Evolutionary conservation across 2,113 vertebrate species (phyloP).

Genomic region (Diphyllodes magnificus): DNA sequence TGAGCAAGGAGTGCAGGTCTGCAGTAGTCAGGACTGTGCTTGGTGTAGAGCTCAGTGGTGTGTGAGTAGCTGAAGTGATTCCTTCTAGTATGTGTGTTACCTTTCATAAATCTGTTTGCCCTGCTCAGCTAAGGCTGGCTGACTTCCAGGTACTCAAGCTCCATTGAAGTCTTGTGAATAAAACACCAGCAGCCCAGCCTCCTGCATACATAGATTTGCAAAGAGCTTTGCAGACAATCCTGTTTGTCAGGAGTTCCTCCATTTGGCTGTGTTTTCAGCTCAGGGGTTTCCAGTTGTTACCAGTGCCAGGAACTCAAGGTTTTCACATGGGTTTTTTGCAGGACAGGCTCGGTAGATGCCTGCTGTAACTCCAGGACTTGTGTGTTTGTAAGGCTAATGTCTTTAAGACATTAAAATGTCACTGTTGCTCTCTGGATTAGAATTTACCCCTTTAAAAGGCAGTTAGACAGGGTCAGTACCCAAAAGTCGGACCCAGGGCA

Average conservation of each 20-base stretch:
- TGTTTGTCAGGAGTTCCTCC: neutral
- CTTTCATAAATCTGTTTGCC: constrained; percentile 44
- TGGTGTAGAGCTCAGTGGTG: neutral
- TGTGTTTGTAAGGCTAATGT: neutral
- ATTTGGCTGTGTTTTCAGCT: neutral
- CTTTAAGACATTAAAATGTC: neutral
- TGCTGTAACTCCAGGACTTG: neutral
- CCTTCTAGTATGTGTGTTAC: constrained; percentile 10
- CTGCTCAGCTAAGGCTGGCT: constrained; percentile 14
- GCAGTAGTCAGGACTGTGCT: neutral
- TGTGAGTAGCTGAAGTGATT: neutral
- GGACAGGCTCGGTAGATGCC: neutral
- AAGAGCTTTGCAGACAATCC: neutral
- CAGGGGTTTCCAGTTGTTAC: neutral
- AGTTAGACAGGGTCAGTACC: neutral
- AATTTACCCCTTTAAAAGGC: neutral
- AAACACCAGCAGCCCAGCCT: constrained; percentile 4
- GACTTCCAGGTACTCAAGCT: constrained; percentile 24
- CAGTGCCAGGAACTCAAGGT: neutral
- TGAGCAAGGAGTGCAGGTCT: neutral
- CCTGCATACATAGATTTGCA: neutral
- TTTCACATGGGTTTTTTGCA: neutral
- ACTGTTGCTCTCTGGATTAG: neutral
- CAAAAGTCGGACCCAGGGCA: neutral
- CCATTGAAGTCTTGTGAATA: constrained; percentile 30